Base-by-base conservation (phyloP, 2,113 vertebrate genomes). In the Seriola dumerili region DNA sequence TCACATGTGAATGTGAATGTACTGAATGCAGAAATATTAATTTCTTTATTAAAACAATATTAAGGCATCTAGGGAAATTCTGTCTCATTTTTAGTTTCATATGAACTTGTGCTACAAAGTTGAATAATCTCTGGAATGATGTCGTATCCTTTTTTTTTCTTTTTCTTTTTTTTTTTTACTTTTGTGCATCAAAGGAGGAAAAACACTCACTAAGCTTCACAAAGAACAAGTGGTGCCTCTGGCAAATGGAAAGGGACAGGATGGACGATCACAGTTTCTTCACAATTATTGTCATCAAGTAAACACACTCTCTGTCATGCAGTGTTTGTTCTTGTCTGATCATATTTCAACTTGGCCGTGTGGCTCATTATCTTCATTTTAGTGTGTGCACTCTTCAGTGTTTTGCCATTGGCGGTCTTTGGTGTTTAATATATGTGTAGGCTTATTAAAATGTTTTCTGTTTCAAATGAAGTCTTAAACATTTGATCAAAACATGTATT, bases 211-310 rank as follows among this genome's bases (percentile, higher is more conserved):
- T 3, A 21, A 19, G 32, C 36, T 25, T 73, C n/a, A 65, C 48
- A 54, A 67, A 71, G 40, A 50, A 21, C 21, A 58, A 42, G 65
- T 25, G 25, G 14, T 6, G 42, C n/a, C 74, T 44, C 52, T 72
- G 34, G 68, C 74, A 54, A 66, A 61, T 1, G 8, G 23, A 66
- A 44, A 36, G n/a, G 70, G 44, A 71, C 11, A 34, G 29, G 58
- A 40, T 44, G 72, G 54, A 71, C 50, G n/a, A 6, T 19, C 50
- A 55, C 52, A 19, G 59, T 50, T 38, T 57, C 59, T 59, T 59
- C 32, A 13, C 29, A 38, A 19, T 58, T 58, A 34, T 11, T 48
- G 58, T 59, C n/a, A 50, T 58, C 50, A 21, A 25, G 42, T 42
- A 14, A 66, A 42, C n/a, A 48, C 46, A 21, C 6, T 50, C 32